Base-by-base conservation (phyloP, 2,113 vertebrate species). In the Fregata magnificens region DNA sequence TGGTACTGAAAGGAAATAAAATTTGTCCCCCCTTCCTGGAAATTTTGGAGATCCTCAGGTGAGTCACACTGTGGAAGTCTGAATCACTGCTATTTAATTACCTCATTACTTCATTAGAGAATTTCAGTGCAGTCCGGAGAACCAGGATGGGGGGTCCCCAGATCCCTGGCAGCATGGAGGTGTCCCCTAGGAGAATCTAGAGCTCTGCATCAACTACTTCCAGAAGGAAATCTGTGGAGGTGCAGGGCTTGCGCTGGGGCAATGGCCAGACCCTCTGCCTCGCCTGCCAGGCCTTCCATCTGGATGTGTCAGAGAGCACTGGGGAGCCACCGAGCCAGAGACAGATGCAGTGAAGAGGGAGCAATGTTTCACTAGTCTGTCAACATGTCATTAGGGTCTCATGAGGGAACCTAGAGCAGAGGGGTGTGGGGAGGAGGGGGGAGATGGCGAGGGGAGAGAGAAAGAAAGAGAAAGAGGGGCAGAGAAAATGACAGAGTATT, bases 331-430 rank as follows among this genome's bases (percentile, higher is more conserved):
- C 1, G 81, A 93, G 93, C 85, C 82, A 93, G 88, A 97, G 96
- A 91, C 97, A 97, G 96, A 96, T 76, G 93, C 93, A 86, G 77
- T 53, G 66, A 89, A 95, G 95, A 94, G 92, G 97, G 95, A 96
- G 94, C 95, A 73, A 90, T 95, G 96, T 95, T 97, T 97, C 91
- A 96, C 85, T 44, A 52, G 73, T 95, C 97, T 97, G 97, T 98
- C 97, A 98, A 90, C 87, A 52, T 98, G 96, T 97, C 97, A 97
- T 96, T 95, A 96, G 86, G 85, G 95, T 97, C 94, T 97, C 96
- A 91, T 91, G 97, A 94, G 96, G 97, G 95, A 97, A 97, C 96
- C 62, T 55, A 69, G 96, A 98, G 93, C 94, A 86, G 91, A 96
- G 91, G 86, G 90, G 55, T 82, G 82, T 77, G 61, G 80, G 82